Conservation (phyloP, 2,797 vertebrate species). For the Galago senegalensis region DNA sequence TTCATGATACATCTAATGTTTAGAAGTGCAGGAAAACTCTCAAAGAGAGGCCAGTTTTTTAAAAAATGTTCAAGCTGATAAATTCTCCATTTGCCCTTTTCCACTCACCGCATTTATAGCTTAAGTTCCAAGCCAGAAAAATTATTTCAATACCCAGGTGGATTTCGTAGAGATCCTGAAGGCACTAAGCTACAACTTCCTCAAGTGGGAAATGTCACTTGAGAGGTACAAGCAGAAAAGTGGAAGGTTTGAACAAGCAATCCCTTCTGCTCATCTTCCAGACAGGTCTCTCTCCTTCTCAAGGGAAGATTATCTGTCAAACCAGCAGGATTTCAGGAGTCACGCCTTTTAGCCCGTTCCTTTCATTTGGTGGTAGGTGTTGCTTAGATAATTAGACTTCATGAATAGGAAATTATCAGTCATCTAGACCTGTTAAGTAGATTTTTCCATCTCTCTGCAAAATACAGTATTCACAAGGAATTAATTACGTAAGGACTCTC, state of each 20-base stretch:
- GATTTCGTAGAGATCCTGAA: constrained; percentile 29
- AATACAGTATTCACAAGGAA: constrained; percentile 19
- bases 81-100: constrained; percentile 68
- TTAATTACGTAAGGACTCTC: constrained; percentile 18
- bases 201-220: not conserved
- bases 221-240: constrained; percentile 26
- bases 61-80: constrained; percentile 58
- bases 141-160: constrained; percentile 39
- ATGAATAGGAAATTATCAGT: constrained; percentile 6
- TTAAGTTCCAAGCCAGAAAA: not conserved
- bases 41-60: constrained; percentile 8
- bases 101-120: not conserved
- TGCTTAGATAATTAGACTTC: constrained; percentile 26
- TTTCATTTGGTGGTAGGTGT: not conserved
- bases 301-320: constrained; percentile 10
- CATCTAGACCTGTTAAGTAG: not conserved
- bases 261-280: not conserved
- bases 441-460: constrained; percentile 50
- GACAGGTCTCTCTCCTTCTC: not conserved
- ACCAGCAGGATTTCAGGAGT: not conserved
- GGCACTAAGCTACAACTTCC: not conserved
- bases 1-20: not conserved
- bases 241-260: constrained; percentile 28
- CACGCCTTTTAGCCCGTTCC: not conserved
- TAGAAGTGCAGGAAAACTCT: constrained; percentile 59